Evolutionary conservation across 2,797 vertebrate species (phyloP).

Genomic region (Enteromius argenteus): DNA sequence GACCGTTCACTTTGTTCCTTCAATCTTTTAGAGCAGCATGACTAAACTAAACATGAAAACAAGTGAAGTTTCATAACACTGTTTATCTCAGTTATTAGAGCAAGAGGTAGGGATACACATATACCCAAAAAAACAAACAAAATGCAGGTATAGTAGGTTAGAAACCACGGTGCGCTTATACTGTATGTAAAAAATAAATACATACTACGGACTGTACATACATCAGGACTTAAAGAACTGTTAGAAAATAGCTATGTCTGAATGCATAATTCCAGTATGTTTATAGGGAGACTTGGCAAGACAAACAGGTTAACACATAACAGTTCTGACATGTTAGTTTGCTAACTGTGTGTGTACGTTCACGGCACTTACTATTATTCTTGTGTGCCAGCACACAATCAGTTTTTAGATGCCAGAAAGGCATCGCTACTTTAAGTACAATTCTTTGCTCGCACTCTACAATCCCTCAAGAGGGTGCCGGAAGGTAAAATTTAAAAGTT

Average conservation of each 20-base stretch:
- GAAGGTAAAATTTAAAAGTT: slow-evolving; percentile 76
- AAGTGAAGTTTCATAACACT: slow-evolving; percentile 55
- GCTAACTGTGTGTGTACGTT: slow-evolving; percentile 72
- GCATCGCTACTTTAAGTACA: slow-evolving; percentile 39
- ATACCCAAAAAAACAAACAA: slow-evolving; percentile 49
- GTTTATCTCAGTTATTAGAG: slow-evolving; percentile 57
- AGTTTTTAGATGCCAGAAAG: slow-evolving; percentile 67
- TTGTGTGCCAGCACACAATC: slow-evolving; percentile 75
- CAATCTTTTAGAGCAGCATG: slow-evolving; percentile 53
- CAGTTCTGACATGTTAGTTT: slow-evolving; percentile 51
- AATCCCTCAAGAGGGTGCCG: slow-evolving; percentile 44
- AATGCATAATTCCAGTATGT: slow-evolving; percentile 81
- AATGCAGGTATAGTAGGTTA: slow-evolving; percentile 64
- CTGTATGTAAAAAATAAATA: slow-evolving; percentile 86
- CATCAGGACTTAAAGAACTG: slow-evolving; percentile 79
- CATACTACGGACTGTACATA: slow-evolving; percentile 79
- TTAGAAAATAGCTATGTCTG: slow-evolving; percentile 81
- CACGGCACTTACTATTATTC: slow-evolving; percentile 79
- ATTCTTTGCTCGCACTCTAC: slow-evolving; percentile 25
- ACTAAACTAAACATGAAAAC: slow-evolving; percentile 48
- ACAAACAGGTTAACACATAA: slow-evolving; percentile 54
- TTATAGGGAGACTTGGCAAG: slow-evolving; percentile 72
- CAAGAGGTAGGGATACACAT: slow-evolving; percentile 66
- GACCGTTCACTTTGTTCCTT: slow-evolving; percentile 51
- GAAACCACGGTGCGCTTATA: slow-evolving; percentile 78